Evolutionary conservation across 2,113 vertebrate genomes (phyloP).

Genomic region (Odocoileus virginianus): DNA sequence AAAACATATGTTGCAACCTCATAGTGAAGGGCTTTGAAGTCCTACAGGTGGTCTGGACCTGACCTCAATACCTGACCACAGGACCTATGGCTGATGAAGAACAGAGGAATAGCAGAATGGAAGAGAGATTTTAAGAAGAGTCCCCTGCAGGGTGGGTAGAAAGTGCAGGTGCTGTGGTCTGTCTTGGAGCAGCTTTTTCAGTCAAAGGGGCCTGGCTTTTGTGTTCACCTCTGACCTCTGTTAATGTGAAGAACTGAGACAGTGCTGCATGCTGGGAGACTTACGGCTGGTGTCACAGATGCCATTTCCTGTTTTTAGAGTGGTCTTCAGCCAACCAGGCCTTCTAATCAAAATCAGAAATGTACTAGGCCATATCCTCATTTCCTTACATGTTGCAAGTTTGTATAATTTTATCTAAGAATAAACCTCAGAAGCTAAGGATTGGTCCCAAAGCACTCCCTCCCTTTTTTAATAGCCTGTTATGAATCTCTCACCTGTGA

Average conservation of each 20-base stretch:
- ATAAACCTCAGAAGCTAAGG: not conserved
- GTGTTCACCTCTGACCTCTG: not conserved
- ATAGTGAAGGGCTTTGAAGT: not conserved
- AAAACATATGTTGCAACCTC: not conserved
- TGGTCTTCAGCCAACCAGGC: not conserved
- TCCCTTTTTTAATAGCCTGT: not conserved
- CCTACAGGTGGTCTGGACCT: not conserved
- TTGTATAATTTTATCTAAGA: slow-evolving; percentile 6
- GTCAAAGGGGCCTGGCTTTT: not conserved
- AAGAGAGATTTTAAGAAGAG: not conserved
- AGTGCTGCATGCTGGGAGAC: too few species aligned
- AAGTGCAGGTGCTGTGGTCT: not conserved
- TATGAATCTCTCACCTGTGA: slow-evolving; percentile 14
- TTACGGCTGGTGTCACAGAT: not conserved
- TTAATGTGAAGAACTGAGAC: not conserved
- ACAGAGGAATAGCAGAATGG: not conserved
- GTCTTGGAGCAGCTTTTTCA: not conserved
- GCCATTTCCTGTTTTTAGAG: not conserved
- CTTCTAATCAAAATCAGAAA: not conserved
- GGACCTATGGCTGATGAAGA: not conserved
- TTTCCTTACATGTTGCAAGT: not conserved
- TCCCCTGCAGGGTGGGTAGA: not conserved
- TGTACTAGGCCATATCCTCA: not conserved
- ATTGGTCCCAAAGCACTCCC: not conserved
- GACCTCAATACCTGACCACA: not conserved